Evolutionary conservation across 2,113 vertebrate species (phyloP).

Genomic region (Abramis brama): DNA sequence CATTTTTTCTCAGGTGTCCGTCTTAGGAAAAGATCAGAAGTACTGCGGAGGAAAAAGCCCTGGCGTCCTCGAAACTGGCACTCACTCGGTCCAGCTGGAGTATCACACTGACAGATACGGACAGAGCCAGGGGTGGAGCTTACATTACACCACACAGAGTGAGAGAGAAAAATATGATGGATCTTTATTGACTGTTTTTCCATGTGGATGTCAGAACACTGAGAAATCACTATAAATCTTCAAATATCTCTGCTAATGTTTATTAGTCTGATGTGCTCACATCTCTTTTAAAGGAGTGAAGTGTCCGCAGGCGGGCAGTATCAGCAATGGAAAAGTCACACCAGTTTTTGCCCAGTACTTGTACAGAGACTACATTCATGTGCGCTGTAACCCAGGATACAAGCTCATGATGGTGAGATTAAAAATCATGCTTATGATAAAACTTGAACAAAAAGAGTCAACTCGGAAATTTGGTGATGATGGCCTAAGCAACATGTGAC

Average conservation of each 20-base stretch:
- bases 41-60: conserved; percentile 74
- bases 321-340: conserved; percentile 70
- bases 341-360: conserved; percentile 67
- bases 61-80: conserved; percentile 63
- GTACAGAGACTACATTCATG: conserved; percentile 75
- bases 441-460: neutral
- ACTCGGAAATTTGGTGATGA: neutral
- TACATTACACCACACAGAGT: conserved; percentile 76
- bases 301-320: conserved; percentile 61
- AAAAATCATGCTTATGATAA: neutral
- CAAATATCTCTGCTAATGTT: neutral
- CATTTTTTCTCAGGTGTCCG: conserved; percentile 59
- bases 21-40: conserved; percentile 56
- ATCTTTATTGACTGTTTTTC: too few relatives aligned
- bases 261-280: neutral
- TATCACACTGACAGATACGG: conserved; percentile 71
- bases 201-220: neutral
- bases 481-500: too few relatives aligned
- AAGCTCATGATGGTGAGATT: conserved; percentile 74
- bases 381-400: conserved; percentile 74
- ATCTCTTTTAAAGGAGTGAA: conserved; percentile 66
- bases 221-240: neutral
- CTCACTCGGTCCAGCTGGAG: conserved; percentile 68
- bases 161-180: conserved; percentile 42
- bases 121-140: conserved; percentile 72